A percentile compares a stretch with the other conserved stretches of the same genome.
Evolutionary conservation across 2,888 invertebrate species (phyloP).

Genomic region (Chalcosyrphus nemorum): DNA sequence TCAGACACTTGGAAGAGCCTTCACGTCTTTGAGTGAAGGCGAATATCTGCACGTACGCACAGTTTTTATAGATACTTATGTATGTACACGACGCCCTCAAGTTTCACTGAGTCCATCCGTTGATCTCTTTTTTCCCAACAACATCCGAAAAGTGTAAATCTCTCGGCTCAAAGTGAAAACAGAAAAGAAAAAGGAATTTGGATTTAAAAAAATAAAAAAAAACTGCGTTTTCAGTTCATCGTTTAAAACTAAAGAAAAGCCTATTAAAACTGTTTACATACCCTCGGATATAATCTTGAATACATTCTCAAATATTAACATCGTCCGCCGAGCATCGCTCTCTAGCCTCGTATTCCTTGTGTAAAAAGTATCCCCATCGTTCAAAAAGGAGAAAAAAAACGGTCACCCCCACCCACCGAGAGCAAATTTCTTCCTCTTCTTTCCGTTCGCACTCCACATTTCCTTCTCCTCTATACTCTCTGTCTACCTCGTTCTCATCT

Average conservation of each 20-base stretch:
- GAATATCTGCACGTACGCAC: too few species aligned
- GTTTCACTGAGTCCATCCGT: too few species aligned
- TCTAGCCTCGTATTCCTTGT: constrained; percentile 29
- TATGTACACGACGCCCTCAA: too few species aligned
- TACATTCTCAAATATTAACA: constrained; percentile 71
- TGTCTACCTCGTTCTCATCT: constrained; percentile 45
- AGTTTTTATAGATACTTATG: too few species aligned
- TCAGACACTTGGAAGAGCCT: too few species aligned
- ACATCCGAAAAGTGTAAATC: constrained; percentile 17
- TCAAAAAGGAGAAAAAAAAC: background rate
- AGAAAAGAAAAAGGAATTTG: background rate
- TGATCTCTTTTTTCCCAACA: too few species aligned
- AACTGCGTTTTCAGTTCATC: constrained; percentile 60
- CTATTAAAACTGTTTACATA: constrained; percentile 72
- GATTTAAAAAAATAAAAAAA: constrained; percentile 6
- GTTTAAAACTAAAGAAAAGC: constrained; percentile 71
- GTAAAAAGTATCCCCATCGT: constrained; percentile 8
- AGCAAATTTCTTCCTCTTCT: constrained; percentile 39
- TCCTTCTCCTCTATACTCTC: background rate
- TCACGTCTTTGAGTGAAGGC: too few species aligned
- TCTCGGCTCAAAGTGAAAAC: constrained; percentile 21
- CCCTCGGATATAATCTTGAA: constrained; percentile 72
- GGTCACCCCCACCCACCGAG: constrained; percentile 6
- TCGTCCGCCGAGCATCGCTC: constrained; percentile 58
- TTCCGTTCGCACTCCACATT: constrained; percentile 58